Evolutionary conservation across 2,113 vertebrate species (phyloP).

Genomic region (Sphyrna mokarran): DNA sequence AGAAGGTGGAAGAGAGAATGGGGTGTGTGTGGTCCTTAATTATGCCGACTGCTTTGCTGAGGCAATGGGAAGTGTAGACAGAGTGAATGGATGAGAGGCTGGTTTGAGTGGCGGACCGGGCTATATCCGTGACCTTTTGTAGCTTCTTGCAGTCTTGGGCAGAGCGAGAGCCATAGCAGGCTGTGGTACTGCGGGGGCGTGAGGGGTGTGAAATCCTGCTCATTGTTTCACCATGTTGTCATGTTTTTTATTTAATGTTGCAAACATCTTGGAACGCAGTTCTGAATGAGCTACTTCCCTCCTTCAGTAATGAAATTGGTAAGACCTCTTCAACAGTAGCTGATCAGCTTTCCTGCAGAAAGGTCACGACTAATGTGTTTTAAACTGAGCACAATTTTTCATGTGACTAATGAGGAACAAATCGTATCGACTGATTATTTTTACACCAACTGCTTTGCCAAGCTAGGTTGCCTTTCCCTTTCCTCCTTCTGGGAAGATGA

Average conservation of each 20-base stretch:
- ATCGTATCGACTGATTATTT: background rate
- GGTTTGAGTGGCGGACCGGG: no score
- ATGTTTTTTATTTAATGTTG: background rate
- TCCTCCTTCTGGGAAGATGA: background rate
- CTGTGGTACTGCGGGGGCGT: no score
- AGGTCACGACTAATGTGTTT: background rate
- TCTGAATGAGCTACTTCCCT: background rate
- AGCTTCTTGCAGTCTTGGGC: no score
- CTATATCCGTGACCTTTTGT: no score
- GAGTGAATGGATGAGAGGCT: no score
- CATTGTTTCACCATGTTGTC: background rate
- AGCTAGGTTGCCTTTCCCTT: background rate
- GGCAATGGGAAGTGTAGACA: no score
- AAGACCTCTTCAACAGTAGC: background rate
- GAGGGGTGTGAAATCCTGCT: no score
- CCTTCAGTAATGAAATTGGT: background rate
- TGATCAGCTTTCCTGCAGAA: background rate
- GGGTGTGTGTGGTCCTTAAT: no score
- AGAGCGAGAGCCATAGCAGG: no score
- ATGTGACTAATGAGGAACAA: background rate
- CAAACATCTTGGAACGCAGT: background rate
- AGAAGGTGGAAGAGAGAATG: no score
- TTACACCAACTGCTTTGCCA: background rate
- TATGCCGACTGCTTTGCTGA: no score
- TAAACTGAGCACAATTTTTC: constrained; percentile 7